Evolutionary conservation across 2,888 invertebrate genomes (phyloP), one percentile per base, ranked within the genome.

Genomic region (Coleophora flavipennella): DNA sequence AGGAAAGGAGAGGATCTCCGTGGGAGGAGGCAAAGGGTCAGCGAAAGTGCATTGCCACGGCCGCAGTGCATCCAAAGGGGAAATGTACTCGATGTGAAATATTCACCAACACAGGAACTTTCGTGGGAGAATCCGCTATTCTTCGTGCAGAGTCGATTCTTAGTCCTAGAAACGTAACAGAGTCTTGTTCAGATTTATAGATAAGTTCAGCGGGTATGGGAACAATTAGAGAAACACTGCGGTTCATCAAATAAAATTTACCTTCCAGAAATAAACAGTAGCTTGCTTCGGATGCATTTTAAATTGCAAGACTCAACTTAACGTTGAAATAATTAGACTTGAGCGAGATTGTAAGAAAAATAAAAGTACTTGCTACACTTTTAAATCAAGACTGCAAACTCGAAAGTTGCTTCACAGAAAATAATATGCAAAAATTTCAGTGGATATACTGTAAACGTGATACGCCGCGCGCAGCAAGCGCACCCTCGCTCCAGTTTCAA

Each of bases 1-100:
- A 62, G 70, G 46, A 67, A 81, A 49, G 49, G 80, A 76, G 83
- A 81, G 52, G 57, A 53, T 46, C 48, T 53, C 59, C 68, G 72
- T 77, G 74, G 75, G 76, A 78, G 79, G 73, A 77, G 75, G 73
- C 74, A 72, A 60, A 75, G 77, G 84, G 81, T 83, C 81, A 83
- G 81, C 72, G 81, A 84, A 84, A 84, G 84, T 84, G 79, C 84
- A 83, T 83, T 84, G 83, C 80, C 83, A 73, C 76, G 79, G 73
- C 68, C 67, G 67, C 68, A 60, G 68, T 70, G 73, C 75, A 69
- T 68, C 66, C 77, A 77, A 75, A 78, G 78, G 73, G 20, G 78
- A 79, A 80, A 79, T 69, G 75, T 72, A 73, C 73, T 72, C 51
- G 49, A 50, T 53, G 61, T 59, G 62, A 63, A 67, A 69, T 72